Base-by-base conservation (phyloP, 2,797 vertebrate genomes). In the Bryconaethiops microstoma region DNA sequence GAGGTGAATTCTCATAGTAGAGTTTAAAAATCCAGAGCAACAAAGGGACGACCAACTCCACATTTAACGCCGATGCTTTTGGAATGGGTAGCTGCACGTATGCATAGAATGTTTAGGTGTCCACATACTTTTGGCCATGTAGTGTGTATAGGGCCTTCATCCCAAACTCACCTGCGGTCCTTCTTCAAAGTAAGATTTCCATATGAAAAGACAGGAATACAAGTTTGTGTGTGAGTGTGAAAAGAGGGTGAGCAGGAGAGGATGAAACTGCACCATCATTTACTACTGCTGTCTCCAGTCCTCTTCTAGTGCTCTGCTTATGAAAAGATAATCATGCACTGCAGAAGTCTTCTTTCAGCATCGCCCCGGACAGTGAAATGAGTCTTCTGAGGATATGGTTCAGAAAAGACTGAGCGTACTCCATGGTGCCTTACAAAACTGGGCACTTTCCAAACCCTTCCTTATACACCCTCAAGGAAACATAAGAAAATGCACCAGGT, bases 261-360 rank as follows among this genome's bases (percentile, higher is more conserved):
- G 7, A 40, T 8, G 63, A 65, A 65, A 40, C 63, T 19, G 35
- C 48, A 68, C 52, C 68, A 59, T 70, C 76, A 69, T 76, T 76
- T 80, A 70, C 79, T 60, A 54, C 42, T 55, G 69, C 55, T 78
- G 55, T 63, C 54, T 62, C 29, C 16, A 63, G 76, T 60, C 45
- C 71, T 80, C 48, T 78, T 72, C 29, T 42, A 80, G 62, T 71
- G 60, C 16, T 42, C 5, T 76, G 59, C 57, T 63, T 78, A 21
- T 74, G 25, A 78, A 81, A 77, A 64, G 19, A 75, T 67, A 69
- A 81, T 78, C 71, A 82, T 69, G 29, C 23, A 82, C 75, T 65
- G 45, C 13, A 48, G 57, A 69, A 50, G 72, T 62, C 65, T 68
- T 60, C 25, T 62, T 55, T 62, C 35, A 74, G 72, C 39, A 59